phyloP scores from a whole-genome alignment of 2,888 invertebrate species.

The Automeris io region DNA sequence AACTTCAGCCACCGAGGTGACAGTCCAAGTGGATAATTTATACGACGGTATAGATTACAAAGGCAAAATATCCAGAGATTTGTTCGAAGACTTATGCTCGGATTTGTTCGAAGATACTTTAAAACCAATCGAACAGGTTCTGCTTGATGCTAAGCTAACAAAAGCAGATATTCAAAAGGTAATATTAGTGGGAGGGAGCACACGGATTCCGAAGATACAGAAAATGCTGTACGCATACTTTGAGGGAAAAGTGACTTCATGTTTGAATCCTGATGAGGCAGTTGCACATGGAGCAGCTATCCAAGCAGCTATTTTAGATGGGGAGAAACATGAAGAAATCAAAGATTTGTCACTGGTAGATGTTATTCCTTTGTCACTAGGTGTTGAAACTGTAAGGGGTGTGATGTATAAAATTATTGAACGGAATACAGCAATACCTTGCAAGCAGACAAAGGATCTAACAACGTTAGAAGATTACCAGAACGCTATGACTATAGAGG shows the following conservation, averaged over 20 bases:
- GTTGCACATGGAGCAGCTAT: slow-evolving; percentile 57
- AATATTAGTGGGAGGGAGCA: slow-evolving; percentile 52
- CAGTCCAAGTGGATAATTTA: slow-evolving; percentile 37
- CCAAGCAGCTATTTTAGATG: slow-evolving; percentile 47
- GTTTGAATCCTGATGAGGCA: slow-evolving; percentile 55
- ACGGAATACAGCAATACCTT: slow-evolving; percentile 50
- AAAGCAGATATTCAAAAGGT: slow-evolving; percentile 42
- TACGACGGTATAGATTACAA: slow-evolving; percentile 43
- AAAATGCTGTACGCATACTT: slow-evolving; percentile 41
- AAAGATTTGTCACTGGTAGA: slow-evolving; percentile 41
- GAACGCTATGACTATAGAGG: slow-evolving; percentile 49
- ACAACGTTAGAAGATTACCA: slow-evolving; percentile 56
- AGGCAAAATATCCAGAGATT: slow-evolving; percentile 33
- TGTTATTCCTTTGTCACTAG: slow-evolving; percentile 52
- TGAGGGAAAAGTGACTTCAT: slow-evolving; percentile 31
- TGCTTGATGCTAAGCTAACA: slow-evolving; percentile 37
- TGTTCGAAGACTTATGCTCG: slow-evolving; percentile 55
- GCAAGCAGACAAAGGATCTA: slow-evolving; percentile 44
- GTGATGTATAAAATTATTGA: slow-evolving; percentile 55
- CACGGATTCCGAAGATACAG: slow-evolving; percentile 52
- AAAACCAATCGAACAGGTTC: slow-evolving; percentile 32
- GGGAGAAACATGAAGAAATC: slow-evolving; percentile 32
- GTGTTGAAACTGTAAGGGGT: slow-evolving; percentile 51
- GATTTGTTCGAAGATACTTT: slow-evolving; percentile 52
- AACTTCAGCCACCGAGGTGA: slow-evolving; percentile 37